Percentiles rank a stretch among this genome's conserved stretches.
Conservation (phyloP, 1,140 invertebrate species). For the Saccostrea echinata region DNA sequence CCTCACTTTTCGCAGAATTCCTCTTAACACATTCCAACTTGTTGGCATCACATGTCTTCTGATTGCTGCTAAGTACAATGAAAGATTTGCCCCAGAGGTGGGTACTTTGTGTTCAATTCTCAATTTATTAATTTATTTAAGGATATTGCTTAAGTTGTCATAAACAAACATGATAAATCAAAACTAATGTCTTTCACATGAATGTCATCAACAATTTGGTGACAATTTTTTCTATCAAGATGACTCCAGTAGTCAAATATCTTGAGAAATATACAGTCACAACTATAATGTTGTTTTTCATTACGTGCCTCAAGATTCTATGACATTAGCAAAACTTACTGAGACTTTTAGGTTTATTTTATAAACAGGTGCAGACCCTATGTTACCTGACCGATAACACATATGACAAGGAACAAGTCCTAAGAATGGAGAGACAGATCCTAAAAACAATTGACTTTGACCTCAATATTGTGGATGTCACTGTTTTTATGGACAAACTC, state of each 20-base stretch:
- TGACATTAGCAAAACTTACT: too few relatives aligned
- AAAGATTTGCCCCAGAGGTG: constrained; percentile 75
- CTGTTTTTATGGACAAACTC: constrained; percentile 69
- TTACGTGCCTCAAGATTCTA: too few relatives aligned
- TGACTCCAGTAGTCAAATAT: too few relatives aligned
- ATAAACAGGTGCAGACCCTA: constrained; percentile 63
- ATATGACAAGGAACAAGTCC: constrained; percentile 67
- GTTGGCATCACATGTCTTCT: constrained; percentile 76
- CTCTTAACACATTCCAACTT: constrained; percentile 69
- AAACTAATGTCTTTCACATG: too few relatives aligned
- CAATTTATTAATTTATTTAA: neutral
- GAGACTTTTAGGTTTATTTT: too few relatives aligned
- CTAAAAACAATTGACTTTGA: constrained; percentile 71
- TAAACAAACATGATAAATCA: too few relatives aligned
- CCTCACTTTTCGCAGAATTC: constrained; percentile 55
- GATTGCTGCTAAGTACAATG: constrained; percentile 75
- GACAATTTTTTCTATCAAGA: too few relatives aligned
- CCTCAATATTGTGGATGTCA: constrained; percentile 66
- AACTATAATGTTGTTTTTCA: too few relatives aligned
- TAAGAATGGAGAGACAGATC: constrained; percentile 69
- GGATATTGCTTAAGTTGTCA: too few relatives aligned
- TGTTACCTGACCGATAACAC: constrained; percentile 73
- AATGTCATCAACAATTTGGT: too few relatives aligned
- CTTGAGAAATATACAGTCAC: too few relatives aligned
- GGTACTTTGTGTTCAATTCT: neutral